These are phyloP conservation scores for Oasisia sp. DNA, from an alignment of 2,888 invertebrate genomes.

Conservation along the genomic window DNA sequence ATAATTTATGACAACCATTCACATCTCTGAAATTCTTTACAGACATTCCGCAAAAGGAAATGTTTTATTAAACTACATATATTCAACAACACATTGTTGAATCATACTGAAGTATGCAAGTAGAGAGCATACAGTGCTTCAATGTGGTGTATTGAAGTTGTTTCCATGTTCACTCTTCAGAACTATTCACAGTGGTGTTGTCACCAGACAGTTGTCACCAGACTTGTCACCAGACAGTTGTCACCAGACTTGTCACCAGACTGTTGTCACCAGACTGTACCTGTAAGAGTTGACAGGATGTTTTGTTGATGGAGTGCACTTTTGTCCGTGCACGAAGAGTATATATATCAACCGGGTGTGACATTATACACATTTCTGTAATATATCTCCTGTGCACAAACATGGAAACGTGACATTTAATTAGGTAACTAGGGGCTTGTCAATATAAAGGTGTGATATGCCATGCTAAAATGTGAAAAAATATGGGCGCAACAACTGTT, in stretches of 20 bases:
- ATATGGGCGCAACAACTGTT: background rate
- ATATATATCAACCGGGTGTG: background rate
- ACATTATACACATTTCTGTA: background rate
- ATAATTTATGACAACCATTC: background rate
- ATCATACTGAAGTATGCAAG: background rate
- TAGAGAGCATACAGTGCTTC: background rate
- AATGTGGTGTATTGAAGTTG: background rate
- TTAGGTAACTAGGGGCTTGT: background rate
- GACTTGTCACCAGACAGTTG: too few species aligned
- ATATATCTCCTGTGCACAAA: background rate
- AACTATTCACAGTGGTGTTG: background rate
- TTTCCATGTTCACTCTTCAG: background rate
- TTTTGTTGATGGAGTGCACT: background rate
- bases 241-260: too few species aligned
- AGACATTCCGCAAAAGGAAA: background rate
- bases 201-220: too few species aligned
- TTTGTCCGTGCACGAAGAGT: background rate
- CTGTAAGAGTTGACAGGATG: background rate
- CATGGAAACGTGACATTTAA: background rate
- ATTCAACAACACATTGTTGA: background rate
- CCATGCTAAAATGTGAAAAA: background rate
- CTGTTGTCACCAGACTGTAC: too few species aligned
- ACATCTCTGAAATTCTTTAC: background rate
- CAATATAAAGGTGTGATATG: background rate
- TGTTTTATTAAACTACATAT: background rate